These are phyloP conservation scores for Acrocyrtus sp. DNA, from an alignment of 2,888 invertebrate species.

Conservation along the genomic window DNA sequence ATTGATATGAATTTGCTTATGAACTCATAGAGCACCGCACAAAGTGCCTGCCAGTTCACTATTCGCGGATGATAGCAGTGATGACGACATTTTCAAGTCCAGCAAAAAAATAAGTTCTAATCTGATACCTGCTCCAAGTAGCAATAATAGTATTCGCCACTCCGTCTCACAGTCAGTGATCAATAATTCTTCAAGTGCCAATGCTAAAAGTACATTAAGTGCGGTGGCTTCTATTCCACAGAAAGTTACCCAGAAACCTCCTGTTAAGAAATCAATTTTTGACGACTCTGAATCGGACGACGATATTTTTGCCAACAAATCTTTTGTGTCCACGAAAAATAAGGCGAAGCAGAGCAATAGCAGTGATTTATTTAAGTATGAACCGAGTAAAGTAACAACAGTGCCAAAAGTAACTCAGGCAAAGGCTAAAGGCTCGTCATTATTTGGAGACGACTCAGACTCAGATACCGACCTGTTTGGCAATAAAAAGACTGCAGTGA, in stretches of 20 bases:
- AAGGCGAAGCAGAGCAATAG: not conserved
- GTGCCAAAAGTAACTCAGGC: not conserved
- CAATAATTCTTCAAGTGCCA: not conserved
- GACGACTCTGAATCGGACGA: slow-evolving; percentile 63
- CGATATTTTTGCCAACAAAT: slow-evolving; percentile 51
- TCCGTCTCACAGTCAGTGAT: not conserved
- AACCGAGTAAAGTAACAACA: not conserved
- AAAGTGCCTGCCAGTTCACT: slow-evolving; percentile 31
- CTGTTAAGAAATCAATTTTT: slow-evolving; percentile 57
- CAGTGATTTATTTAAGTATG: not conserved
- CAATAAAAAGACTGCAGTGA: slow-evolving; percentile 8
- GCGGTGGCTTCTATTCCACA: too few relatives aligned
- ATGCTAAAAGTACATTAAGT: too few relatives aligned
- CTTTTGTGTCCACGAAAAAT: slow-evolving; percentile 13
- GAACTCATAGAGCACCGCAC: too few relatives aligned
- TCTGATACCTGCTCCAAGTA: not conserved
- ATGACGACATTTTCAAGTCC: slow-evolving; percentile 48
- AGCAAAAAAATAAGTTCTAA: slow-evolving; percentile 10
- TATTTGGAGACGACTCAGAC: slow-evolving; percentile 32
- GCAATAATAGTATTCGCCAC: not conserved
- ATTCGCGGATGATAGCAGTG: slow-evolving; percentile 49
- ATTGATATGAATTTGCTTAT: too few relatives aligned
- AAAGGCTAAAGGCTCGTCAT: slow-evolving; percentile 4
- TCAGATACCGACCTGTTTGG: slow-evolving; percentile 29
- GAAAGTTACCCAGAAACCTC: not conserved